phyloP scores from a whole-genome alignment of 2,113 vertebrate genomes.

The Isichthys henryi region DNA sequence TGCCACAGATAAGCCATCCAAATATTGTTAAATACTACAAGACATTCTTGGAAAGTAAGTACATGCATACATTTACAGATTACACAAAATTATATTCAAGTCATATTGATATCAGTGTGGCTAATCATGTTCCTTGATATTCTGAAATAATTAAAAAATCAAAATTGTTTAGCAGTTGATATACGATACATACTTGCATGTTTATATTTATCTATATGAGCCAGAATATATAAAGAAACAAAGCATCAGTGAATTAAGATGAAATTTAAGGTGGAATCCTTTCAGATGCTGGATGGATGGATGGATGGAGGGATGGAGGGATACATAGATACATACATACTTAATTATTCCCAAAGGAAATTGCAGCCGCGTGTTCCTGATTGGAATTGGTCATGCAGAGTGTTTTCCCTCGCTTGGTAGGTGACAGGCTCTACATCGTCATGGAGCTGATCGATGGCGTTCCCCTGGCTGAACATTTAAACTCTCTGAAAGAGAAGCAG shows the following conservation, averaged over 20 bases:
- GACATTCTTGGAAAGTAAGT: slow-evolving; percentile 86
- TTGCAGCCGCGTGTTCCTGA: background rate
- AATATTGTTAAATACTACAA: slow-evolving; percentile 83
- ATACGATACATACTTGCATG: too few species aligned
- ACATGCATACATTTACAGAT: background rate
- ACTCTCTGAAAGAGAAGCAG: slow-evolving; percentile 78
- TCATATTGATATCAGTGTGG: background rate
- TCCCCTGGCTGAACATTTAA: slow-evolving; percentile 72
- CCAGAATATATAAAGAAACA: background rate
- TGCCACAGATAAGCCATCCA: slow-evolving; percentile 73
- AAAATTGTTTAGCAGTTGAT: background rate
- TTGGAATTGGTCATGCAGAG: background rate
- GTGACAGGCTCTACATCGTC: slow-evolving; percentile 76
- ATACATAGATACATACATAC: background rate
- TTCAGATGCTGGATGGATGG: background rate
- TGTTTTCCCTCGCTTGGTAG: slow-evolving; percentile 40
- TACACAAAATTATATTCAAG: background rate
- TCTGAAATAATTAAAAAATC: background rate
- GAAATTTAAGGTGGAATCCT: background rate
- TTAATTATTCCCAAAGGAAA: background rate
- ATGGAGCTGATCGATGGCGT: slow-evolving; percentile 85
- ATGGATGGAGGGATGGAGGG: background rate
- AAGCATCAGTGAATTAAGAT: background rate
- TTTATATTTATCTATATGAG: background rate
- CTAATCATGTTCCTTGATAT: background rate